These are phyloP conservation scores for Eupithecia insigniata DNA, from an alignment of 2,888 invertebrate species.

Conservation along the genomic window DNA sequence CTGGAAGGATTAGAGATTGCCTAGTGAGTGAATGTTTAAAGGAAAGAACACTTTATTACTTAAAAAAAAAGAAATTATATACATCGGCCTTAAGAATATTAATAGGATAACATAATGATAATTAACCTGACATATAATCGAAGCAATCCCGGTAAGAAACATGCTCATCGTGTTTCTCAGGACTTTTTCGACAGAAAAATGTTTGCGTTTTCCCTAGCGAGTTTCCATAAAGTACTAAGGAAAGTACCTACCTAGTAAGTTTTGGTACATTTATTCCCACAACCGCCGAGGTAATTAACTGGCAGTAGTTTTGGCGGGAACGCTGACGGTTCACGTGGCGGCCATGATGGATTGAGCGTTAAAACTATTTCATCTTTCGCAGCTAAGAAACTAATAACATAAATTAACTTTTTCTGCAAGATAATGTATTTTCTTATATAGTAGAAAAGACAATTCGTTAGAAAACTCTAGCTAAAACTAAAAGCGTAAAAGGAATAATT, in stretches of 20 bases:
- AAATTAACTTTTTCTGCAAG: conserved; percentile 11
- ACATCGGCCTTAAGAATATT: too few relatives aligned
- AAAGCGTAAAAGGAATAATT: background rate
- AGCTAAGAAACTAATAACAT: conserved; percentile 15
- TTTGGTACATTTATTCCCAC: conserved; percentile 34
- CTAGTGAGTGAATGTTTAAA: background rate
- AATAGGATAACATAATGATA: background rate
- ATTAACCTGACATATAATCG: background rate
- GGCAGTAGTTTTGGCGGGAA: conserved; percentile 47
- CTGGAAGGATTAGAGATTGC: conserved; percentile 49
- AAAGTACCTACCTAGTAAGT: background rate
- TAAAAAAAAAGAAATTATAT: too few relatives aligned
- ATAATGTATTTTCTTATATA: background rate
- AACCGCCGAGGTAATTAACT: conserved; percentile 51
- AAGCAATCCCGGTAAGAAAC: background rate
- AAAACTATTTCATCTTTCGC: conserved; percentile 7
- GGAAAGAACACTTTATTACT: background rate
- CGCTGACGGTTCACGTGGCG: conserved; percentile 50
- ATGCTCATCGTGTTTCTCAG: background rate
- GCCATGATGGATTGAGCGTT: conserved; percentile 52
- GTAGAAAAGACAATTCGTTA: background rate
- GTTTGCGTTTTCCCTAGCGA: background rate
- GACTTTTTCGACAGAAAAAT: background rate
- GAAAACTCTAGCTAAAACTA: too few relatives aligned
- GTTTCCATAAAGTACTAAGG: background rate